phyloP scores from a whole-genome alignment of 2,888 invertebrate genomes.

The Patella caerulea region DNA sequence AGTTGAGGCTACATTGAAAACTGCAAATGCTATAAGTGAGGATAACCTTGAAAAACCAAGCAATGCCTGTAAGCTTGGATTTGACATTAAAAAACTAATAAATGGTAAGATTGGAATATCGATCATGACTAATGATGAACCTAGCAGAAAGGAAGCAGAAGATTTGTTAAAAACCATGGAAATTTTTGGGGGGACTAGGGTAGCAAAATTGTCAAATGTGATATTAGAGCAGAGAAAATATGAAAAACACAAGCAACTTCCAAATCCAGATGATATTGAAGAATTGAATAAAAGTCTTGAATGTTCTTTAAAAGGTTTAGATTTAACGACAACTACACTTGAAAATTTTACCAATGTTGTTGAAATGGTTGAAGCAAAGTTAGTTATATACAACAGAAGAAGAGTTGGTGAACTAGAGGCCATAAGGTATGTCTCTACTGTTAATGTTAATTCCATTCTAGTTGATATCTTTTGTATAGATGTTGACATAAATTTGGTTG shows the following conservation, averaged over 20 bases:
- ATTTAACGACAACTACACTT: background rate
- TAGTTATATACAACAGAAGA: constrained; percentile 5
- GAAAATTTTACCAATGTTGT: too few species aligned
- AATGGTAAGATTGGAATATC: constrained; percentile 5
- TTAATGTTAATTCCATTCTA: background rate
- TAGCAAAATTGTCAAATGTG: background rate
- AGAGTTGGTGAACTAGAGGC: background rate
- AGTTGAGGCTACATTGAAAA: constrained; percentile 6
- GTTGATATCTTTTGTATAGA: too few species aligned
- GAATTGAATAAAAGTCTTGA: constrained; percentile 4
- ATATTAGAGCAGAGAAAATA: constrained; percentile 2
- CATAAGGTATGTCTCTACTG: background rate
- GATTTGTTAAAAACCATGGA: constrained; percentile 2
- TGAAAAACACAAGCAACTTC: background rate
- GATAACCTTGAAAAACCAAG: constrained; percentile 8
- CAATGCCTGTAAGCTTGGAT: constrained; percentile 8
- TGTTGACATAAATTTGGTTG: too few species aligned
- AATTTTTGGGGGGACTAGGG: background rate
- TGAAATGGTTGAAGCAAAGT: background rate
- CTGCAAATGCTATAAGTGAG: constrained; percentile 5
- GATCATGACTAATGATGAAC: constrained; percentile 6
- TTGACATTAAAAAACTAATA: background rate
- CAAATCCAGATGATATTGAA: constrained; percentile 6
- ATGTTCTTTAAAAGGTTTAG: constrained; percentile 1
- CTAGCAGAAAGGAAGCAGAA: constrained; percentile 10